These are phyloP conservation scores for Nettapus auritus DNA, from an alignment of 2,113 vertebrate genomes.

Conservation along the genomic window DNA sequence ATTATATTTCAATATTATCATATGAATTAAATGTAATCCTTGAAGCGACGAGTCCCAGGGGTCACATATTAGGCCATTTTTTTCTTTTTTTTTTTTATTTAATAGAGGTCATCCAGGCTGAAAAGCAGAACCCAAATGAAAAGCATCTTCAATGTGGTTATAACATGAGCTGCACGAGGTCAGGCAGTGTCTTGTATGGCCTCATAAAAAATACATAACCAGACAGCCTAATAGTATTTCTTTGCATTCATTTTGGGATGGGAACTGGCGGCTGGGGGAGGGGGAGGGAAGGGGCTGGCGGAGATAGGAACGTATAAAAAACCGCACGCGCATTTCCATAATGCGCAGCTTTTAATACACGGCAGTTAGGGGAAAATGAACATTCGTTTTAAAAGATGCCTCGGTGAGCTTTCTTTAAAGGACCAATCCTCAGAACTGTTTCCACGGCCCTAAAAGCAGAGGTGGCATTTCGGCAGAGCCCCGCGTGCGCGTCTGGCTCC, in stretches of 20 bases:
- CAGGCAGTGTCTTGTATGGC: constrained; percentile 85
- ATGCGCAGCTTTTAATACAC: constrained; percentile 29
- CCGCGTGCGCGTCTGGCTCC: rapidly evolving
- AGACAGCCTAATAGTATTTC: constrained; percentile 87
- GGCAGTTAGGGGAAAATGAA: constrained; percentile 1
- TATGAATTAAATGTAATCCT: constrained; percentile 86
- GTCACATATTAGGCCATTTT: constrained; percentile 80
- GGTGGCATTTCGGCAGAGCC: neutral
- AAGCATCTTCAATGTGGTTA: constrained; percentile 86
- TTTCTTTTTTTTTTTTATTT: constrained; percentile 77
- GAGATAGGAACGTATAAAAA: constrained; percentile 3
- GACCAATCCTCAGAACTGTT: neutral
- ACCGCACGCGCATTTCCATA: constrained; percentile 42
- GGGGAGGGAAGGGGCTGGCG: constrained; percentile 33
- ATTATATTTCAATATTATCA: constrained; percentile 86
- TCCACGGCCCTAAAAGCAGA: neutral
- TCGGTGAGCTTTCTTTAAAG: neutral
- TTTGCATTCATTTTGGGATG: constrained; percentile 85
- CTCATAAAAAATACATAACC: constrained; percentile 90
- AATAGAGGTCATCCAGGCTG: constrained; percentile 86
- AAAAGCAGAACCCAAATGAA: constrained; percentile 87
- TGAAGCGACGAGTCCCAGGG: constrained; percentile 80
- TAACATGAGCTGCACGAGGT: constrained; percentile 84
- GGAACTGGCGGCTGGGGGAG: constrained; percentile 74
- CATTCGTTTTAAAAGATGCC: constrained; percentile 1